These are phyloP conservation scores for Cantharis nigra DNA, from an alignment of 2,888 invertebrate genomes.

Conservation along the genomic window DNA sequence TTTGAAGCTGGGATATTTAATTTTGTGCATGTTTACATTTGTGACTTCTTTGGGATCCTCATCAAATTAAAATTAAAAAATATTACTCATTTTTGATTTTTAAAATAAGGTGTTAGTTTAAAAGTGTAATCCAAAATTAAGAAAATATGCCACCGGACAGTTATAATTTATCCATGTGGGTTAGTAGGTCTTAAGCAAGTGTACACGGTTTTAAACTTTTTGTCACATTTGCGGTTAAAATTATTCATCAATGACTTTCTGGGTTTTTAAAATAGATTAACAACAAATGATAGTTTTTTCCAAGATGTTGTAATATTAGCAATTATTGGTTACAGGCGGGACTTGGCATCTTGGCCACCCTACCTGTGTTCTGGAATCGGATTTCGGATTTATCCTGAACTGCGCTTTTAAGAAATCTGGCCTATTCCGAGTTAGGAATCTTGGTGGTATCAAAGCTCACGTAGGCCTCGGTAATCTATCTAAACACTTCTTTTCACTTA, in stretches of 20 bases:
- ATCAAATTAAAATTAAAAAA: background rate
- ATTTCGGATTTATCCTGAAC: conserved; percentile 88
- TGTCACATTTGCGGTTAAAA: background rate
- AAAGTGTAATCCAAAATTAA: conserved; percentile 4
- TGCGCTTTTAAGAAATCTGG: conserved; percentile 93
- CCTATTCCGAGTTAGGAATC: conserved; percentile 86
- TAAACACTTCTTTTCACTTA: conserved; percentile 24
- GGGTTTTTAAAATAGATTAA: background rate
- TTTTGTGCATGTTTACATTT: background rate
- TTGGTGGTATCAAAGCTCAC: conserved; percentile 89
- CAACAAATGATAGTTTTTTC: conserved; percentile 7
- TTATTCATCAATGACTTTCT: background rate
- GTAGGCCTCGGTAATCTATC: conserved; percentile 80
- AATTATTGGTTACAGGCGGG: conserved; percentile 61
- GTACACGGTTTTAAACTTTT: background rate
- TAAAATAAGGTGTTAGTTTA: background rate
- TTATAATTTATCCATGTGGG: conserved; percentile 19
- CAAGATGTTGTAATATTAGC: conserved; percentile 24
- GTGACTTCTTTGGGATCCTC: background rate
- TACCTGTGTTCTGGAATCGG: conserved; percentile 86
- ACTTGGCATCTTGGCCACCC: conserved; percentile 68
- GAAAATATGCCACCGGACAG: conserved; percentile 16
- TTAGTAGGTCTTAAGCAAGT: conserved; percentile 29
- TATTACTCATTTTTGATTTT: background rate
- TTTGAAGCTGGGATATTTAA: background rate